These are phyloP conservation scores for Caenorhabditis sp. DNA, from an alignment of 2,888 invertebrate species.

Conservation along the genomic window DNA sequence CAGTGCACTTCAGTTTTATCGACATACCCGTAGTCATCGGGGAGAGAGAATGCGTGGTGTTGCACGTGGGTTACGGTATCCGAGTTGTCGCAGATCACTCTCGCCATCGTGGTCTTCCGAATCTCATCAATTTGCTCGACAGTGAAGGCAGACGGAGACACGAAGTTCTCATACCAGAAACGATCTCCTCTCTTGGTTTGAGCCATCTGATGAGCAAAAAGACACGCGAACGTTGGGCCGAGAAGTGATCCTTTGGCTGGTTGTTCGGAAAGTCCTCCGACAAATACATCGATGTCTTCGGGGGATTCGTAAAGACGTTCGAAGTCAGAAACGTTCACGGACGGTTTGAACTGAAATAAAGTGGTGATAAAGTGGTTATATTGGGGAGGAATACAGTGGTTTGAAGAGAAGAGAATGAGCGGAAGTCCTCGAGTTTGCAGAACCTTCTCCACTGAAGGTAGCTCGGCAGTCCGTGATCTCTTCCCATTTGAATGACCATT, in stretches of 20 bases:
- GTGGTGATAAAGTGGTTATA: too few species aligned
- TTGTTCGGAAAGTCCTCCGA: constrained; percentile 77
- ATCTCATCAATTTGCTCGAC: constrained; percentile 76
- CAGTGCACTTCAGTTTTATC: too few species aligned
- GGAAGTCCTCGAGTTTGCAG: constrained; percentile 70
- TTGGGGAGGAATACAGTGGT: background rate
- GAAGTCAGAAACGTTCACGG: constrained; percentile 55
- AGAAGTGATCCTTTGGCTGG: constrained; percentile 72
- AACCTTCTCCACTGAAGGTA: constrained; percentile 72
- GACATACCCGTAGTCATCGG: constrained; percentile 78
- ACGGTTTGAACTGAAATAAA: constrained; percentile 56
- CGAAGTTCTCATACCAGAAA: constrained; percentile 80
- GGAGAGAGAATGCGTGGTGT: constrained; percentile 73
- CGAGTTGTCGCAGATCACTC: constrained; percentile 78
- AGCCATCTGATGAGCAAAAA: constrained; percentile 76
- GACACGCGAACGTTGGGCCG: constrained; percentile 78
- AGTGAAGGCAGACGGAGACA: constrained; percentile 76
- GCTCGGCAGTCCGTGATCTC: constrained; percentile 76
- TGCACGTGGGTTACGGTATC: constrained; percentile 74
- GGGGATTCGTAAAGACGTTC: constrained; percentile 62
- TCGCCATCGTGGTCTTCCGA: constrained; percentile 73
- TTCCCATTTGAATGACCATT: constrained; percentile 73
- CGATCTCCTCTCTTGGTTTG: constrained; percentile 73
- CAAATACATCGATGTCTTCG: constrained; percentile 78
- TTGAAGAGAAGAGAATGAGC: constrained; percentile 57